These are phyloP conservation scores for Manduca sexta DNA, from an alignment of 1,140 invertebrate species.

Conservation along the genomic window DNA sequence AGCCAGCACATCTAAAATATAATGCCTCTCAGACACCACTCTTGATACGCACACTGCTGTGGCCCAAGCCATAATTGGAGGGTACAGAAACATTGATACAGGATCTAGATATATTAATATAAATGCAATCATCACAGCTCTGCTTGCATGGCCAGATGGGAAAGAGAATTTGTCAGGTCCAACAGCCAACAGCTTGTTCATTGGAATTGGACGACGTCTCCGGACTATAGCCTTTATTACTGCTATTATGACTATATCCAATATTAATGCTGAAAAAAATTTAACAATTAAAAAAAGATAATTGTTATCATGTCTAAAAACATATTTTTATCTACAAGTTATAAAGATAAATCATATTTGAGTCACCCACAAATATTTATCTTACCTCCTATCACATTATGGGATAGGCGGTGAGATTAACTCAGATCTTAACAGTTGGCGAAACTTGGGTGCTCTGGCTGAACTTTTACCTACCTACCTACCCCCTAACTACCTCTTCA, in stretches of 20 bases:
- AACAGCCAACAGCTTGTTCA: constrained; percentile 77
- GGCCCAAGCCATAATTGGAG: constrained; percentile 83
- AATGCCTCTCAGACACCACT: constrained; percentile 84
- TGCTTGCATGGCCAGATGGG: constrained; percentile 96
- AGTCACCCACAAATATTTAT: too few relatives aligned
- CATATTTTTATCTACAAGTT: too few relatives aligned
- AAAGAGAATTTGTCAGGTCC: constrained; percentile 94
- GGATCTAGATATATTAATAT: constrained; percentile 81
- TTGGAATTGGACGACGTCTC: constrained; percentile 81
- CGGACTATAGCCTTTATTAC: constrained; percentile 87
- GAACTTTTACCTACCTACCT: too few relatives aligned
- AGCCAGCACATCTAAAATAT: constrained; percentile 87
- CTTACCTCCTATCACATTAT: too few relatives aligned
- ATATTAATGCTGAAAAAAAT: constrained; percentile 82
- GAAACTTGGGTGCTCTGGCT: too few relatives aligned
- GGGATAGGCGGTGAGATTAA: too few relatives aligned
- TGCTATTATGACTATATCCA: constrained; percentile 90
- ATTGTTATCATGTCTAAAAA: too few relatives aligned
- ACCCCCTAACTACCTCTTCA: too few relatives aligned
- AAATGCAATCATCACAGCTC: constrained; percentile 84
- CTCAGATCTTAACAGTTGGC: too few relatives aligned
- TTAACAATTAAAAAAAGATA: constrained; percentile 2
- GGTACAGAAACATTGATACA: constrained; percentile 74
- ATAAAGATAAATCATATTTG: too few relatives aligned
- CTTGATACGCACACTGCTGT: constrained; percentile 84